Evolutionary conservation across 2,888 invertebrate genomes (phyloP), one percentile per base, ranked within the genome.

Genomic region (Acrobasis repandana): DNA sequence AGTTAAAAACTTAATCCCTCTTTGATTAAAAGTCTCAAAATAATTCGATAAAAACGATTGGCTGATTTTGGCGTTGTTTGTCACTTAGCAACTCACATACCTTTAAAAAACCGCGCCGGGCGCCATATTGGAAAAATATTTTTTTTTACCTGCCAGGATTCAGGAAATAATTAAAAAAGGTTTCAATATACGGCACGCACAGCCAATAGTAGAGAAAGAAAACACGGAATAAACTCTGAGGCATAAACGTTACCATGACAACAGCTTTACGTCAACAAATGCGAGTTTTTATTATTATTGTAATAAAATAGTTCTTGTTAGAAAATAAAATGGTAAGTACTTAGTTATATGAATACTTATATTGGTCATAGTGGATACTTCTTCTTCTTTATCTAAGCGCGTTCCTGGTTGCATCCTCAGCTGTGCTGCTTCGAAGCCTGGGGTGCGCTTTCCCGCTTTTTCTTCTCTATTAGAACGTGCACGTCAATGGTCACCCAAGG

Each of bases 211-310:
- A 6, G 6, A 9, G 9, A 11, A 38, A 33, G 33, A 50, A 33
- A 50, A 15, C 10, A 18, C 28, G 47, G n/a, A n/a, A n/a, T n/a
- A n/a, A n/a, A n/a, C n/a, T n/a, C n/a, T n/a, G n/a, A n/a, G n/a
- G n/a, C n/a, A n/a, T 66, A 65, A n/a, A 5, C 49, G 76, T 80
- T 70, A 47, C 70, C 67, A 75, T 76, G 64, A 71, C 64, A 75
- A 83, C 80, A 62, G 34, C 3, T 28, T 33, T 16, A 11, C 70
- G 74, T 73, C 72, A 79, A 80, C 76, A 83, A 69, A 72, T 60
- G 43, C 61, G 67, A 63, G 65, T 50, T 60, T 20, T 36, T 56
- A 28, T 38, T 20, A n/a, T 10, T 56, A 10, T 56, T 10, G 10
- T 3, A 18, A 36, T 11, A 16, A 20, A 20, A 11, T 49, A 52